These are phyloP conservation scores for Dasypogon diadema DNA, from an alignment of 2,888 invertebrate genomes.

Conservation along the genomic window DNA sequence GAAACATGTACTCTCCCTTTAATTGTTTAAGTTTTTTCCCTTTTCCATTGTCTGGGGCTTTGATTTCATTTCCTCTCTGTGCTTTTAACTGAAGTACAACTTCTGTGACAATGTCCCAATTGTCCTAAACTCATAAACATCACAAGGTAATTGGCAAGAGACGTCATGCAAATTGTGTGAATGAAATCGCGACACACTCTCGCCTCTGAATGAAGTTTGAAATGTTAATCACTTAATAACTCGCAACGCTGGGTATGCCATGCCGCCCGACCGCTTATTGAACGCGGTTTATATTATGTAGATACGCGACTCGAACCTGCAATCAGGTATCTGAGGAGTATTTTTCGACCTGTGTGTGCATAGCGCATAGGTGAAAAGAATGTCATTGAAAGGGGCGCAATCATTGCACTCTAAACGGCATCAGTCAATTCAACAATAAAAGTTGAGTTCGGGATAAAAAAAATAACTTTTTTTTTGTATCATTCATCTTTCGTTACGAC, in stretches of 20 bases:
- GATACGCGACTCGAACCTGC: conserved; percentile 7
- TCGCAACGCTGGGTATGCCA: neutral
- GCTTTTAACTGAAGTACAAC: too few relatives aligned
- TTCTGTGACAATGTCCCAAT: neutral
- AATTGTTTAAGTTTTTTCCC: neutral
- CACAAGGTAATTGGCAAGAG: neutral
- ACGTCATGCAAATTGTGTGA: conserved; percentile 11
- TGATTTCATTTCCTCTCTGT: neutral
- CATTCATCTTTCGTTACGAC: neutral
- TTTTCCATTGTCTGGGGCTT: neutral
- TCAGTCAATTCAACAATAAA: neutral
- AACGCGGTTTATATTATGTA: too few relatives aligned
- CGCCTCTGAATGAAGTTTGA: neutral
- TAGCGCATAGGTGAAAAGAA: neutral
- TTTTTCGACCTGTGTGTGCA: neutral
- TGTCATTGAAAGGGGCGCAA: conserved; percentile 19
- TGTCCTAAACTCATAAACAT: neutral
- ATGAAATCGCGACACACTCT: conserved; percentile 7
- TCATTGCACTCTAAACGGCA: neutral
- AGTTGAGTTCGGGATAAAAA: neutral
- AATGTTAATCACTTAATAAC: conserved; percentile 34
- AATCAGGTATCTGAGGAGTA: conserved; percentile 22
- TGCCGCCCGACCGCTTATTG: too few relatives aligned
- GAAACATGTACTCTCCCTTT: neutral
- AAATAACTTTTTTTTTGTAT: neutral